Evolutionary conservation across 2,113 vertebrate species (phyloP), one percentile per base, ranked within the genome.

Genomic region (Mus spicilegus): DNA sequence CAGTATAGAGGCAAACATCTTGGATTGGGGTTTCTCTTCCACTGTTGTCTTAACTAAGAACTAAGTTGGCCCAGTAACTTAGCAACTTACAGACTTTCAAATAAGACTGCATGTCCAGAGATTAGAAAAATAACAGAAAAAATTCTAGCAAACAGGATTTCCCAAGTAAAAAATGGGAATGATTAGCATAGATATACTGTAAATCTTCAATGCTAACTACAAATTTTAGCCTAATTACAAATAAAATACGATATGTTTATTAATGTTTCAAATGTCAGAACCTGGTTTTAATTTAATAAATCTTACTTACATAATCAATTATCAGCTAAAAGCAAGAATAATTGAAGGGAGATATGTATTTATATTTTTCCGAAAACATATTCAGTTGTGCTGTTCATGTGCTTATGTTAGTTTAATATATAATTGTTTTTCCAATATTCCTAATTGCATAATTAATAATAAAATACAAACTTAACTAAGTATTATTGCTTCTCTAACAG

Each of bases 341-440:
- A 30, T 84, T 85, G 28, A 75, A 81, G 24, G 54, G 65, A 87
- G 33, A 73, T 95, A 65, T 85, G 4, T 65, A 1, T 73, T 70
- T 82, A 61, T 65, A 49, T 58, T 86, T 92, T 95, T 81, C 58
- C 87, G 30, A 72, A 90, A 78, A 67, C 87, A 51, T n/a, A 86
- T 49, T 36, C 28, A 22, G 84, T 69, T 86, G 61, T 51, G 42
- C 84, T 87, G 22, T 56, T 90, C 20, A 87, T 82, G 3, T 90
- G 77, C 92, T 89, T 89, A 54, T 61, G 2, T 81, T 85, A 6
- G 20, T 70, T 87, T 70, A 33, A 70, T 75, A 77, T 90, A 6
- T 87, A 92, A 94, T 82, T 97, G 33, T 90, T 89, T 96, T 93
- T 26, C 65, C 54, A 94, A 42, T 80, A 26, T 39, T 94, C 67